A percentile compares a stretch with the other conserved stretches of the same genome.
phyloP scores from a whole-genome alignment of 1,140 invertebrate genomes.

The Diachasma alloeum region DNA sequence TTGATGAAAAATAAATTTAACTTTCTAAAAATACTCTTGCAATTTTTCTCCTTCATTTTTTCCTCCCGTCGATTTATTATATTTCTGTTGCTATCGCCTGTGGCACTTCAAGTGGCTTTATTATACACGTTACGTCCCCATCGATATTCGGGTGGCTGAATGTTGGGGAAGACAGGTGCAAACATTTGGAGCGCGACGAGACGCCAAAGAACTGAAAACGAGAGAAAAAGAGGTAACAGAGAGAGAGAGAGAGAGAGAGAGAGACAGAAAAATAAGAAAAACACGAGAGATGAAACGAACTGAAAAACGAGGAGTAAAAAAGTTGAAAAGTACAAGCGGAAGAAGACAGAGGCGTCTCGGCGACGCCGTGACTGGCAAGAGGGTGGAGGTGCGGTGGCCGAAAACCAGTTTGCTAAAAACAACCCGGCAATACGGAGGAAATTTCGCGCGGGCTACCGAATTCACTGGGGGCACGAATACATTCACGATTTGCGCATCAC shows the following conservation, averaged over 20 bases:
- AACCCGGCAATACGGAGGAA: constrained; percentile 24
- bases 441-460: constrained; percentile 34
- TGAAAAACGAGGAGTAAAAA: constrained; percentile 8
- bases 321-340: constrained; percentile 19
- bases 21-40: neutral
- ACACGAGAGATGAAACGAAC: neutral
- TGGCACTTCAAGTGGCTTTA: neutral
- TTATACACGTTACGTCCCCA: neutral
- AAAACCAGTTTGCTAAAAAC: constrained; percentile 39
- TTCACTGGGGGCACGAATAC: constrained; percentile 19
- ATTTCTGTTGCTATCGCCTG: neutral
- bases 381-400: neutral
- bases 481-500: constrained; percentile 14
- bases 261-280: constrained; percentile 10
- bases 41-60: neutral
- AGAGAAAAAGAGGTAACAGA: constrained; percentile 3
- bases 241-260: neutral
- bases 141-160: neutral
- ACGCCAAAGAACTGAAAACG: neutral
- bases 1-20: neutral
- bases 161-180: constrained; percentile 31
- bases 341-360: constrained; percentile 16
- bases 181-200: constrained; percentile 34
- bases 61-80: neutral
- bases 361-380: neutral